Evolutionary conservation across 2,888 invertebrate species (phyloP), one percentile per base, ranked within the genome.

Genomic region (Tethea ocularis): DNA sequence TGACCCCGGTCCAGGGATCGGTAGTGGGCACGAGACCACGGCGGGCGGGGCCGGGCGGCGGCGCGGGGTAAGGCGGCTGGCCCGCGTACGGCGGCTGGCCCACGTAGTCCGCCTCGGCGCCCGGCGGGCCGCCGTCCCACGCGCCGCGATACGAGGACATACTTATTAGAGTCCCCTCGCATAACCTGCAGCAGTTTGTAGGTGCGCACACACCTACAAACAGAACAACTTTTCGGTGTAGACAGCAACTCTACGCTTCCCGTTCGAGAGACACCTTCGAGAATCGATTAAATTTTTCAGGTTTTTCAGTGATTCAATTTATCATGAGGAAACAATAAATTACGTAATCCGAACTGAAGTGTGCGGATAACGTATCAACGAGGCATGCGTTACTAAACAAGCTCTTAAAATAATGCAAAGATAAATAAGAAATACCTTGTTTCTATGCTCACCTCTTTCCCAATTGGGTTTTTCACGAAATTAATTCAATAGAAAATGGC

Each of bases 191-290:
- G 93, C 92, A 91, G 92, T 93, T 91, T 91, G 93, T 93, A 92
- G 90, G 93, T 93, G 91, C 87, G 92, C 89, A 91, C 92, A 92
- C 93, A 94, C 95, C 95, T 95, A 95, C 94, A 94, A 94, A 94
- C 94, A 95, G 94, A 94, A 95, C 87, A 94, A 95, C 95, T 95
- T 92, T 94, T 94, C 90, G 94, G 94, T 94, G 94, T 95, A 93
- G 91, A 90, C 85, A 89, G 84, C 92, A 88, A 88, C 79, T 91
- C 91, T 87, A 82, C 78, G 76, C 69, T 84, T 80, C 75, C 82
- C 84, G 82, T 82, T 83, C 78, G 85, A 80, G 79, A 78, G 78
- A 80, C 75, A 74, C 80, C 85, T 83, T 87, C 81, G 81, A 79
- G 76, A 77, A 77, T 79, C 60, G 66, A 66, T 72, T 72, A 77